Percentiles rank a stretch among this genome's conserved stretches.
phyloP scores from a whole-genome alignment of 2,113 vertebrate species.

The Mus pahari region DNA sequence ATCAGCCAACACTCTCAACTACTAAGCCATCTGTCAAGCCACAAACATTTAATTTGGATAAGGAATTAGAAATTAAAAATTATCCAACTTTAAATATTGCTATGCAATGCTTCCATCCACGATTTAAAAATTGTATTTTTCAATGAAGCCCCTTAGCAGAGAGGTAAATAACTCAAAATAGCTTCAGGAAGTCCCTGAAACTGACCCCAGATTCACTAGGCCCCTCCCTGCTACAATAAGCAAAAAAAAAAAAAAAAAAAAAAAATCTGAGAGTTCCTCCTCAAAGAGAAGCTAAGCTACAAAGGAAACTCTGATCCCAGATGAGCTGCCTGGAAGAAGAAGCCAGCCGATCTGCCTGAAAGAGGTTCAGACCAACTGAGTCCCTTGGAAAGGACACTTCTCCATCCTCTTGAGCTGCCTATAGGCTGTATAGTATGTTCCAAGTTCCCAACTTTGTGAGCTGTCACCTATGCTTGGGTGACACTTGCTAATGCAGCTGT shows the following conservation, averaged over 20 bases:
- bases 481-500: neutral
- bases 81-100: neutral
- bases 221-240: neutral
- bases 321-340: neutral
- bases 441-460: neutral
- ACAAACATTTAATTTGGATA: neutral
- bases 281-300: neutral
- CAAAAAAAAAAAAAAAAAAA: neutral
- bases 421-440: neutral
- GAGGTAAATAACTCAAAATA: neutral
- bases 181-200: neutral
- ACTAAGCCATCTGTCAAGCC: neutral
- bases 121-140: neutral
- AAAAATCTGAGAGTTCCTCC: neutral
- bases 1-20: too few relatives aligned
- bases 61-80: neutral
- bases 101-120: neutral
- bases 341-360: neutral
- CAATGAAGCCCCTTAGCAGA: neutral
- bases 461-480: neutral
- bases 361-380: too few relatives aligned
- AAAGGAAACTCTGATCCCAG: neutral
- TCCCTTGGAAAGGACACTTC: neutral
- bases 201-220: neutral
- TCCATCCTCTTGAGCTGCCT: neutral